phyloP scores from a whole-genome alignment of 1,140 invertebrate species.

The Cylas formicarius region DNA sequence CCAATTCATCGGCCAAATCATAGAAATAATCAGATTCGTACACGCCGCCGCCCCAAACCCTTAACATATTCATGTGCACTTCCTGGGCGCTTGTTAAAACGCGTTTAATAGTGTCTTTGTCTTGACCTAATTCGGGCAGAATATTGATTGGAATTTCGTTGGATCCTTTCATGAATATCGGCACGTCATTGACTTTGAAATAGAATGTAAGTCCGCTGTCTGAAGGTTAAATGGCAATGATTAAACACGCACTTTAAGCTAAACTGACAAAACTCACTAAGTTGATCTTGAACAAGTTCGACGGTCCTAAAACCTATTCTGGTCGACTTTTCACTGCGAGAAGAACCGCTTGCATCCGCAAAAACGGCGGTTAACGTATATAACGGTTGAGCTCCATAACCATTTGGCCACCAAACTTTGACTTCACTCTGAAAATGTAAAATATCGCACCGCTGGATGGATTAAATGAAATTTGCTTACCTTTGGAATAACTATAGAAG shows the following conservation, averaged over 20 bases:
- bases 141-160: slow-evolving; percentile 92
- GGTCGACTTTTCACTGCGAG: slow-evolving; percentile 43
- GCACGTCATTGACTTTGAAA: slow-evolving; percentile 78
- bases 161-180: slow-evolving; percentile 93
- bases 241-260: not conserved
- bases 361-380: slow-evolving; percentile 54
- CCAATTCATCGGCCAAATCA: slow-evolving; percentile 69
- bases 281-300: slow-evolving; percentile 62
- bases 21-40: slow-evolving; percentile 94
- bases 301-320: slow-evolving; percentile 83
- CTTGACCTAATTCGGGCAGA: slow-evolving; percentile 67
- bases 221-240: slow-evolving; percentile 17
- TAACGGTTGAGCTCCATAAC: slow-evolving; percentile 74
- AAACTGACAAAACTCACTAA: slow-evolving; percentile 15
- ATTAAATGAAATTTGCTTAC: slow-evolving; percentile 36
- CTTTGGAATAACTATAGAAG: slow-evolving; percentile 35
- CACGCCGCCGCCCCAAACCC: slow-evolving; percentile 93
- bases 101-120: slow-evolving; percentile 36
- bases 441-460: no score
- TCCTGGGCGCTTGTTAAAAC: slow-evolving; percentile 67
- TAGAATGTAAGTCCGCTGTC: slow-evolving; percentile 73
- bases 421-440: slow-evolving; percentile 51
- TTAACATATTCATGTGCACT: slow-evolving; percentile 86
- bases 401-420: slow-evolving; percentile 90
- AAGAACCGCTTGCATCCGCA: slow-evolving; percentile 34